Percentiles rank a stretch among this genome's conserved stretches.
These are phyloP conservation scores for Dicaeum eximium DNA, from an alignment of 2,113 vertebrate species.

Conservation along the genomic window DNA sequence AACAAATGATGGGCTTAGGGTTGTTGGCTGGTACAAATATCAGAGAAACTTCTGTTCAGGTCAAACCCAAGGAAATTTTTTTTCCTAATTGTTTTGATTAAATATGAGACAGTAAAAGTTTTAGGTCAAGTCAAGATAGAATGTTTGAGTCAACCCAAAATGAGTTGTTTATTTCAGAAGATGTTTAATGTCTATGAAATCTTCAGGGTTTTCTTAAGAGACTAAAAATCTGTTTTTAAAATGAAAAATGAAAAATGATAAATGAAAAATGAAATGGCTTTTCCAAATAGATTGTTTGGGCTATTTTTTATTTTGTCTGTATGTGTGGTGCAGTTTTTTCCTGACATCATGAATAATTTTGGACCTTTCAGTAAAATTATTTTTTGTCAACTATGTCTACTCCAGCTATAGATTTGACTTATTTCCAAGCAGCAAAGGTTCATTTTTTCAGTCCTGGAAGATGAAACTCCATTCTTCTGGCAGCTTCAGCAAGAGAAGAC, in stretches of 20 bases:
- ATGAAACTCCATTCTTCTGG: not conserved
- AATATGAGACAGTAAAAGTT: not conserved
- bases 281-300: not conserved
- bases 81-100: not conserved
- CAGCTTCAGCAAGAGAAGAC: not conserved
- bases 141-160: not conserved
- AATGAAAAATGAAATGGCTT: not conserved
- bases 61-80: not conserved
- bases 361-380: not conserved
- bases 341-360: conserved; percentile 28
- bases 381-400: conserved; percentile 1
- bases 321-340: not conserved
- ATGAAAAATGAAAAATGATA: not conserved
- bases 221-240: not conserved
- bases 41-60: not conserved
- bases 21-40: not conserved
- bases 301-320: not conserved
- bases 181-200: not conserved
- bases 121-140: not conserved
- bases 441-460: conserved; percentile 3
- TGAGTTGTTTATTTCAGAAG: not conserved
- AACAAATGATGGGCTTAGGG: not conserved
- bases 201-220: not conserved
- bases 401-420: not conserved
- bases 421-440: not conserved